A percentile compares a stretch with the other conserved stretches of the same genome.
phyloP scores from a whole-genome alignment of 1,140 invertebrate genomes.

The Meloidogyne chitwoodi region DNA sequence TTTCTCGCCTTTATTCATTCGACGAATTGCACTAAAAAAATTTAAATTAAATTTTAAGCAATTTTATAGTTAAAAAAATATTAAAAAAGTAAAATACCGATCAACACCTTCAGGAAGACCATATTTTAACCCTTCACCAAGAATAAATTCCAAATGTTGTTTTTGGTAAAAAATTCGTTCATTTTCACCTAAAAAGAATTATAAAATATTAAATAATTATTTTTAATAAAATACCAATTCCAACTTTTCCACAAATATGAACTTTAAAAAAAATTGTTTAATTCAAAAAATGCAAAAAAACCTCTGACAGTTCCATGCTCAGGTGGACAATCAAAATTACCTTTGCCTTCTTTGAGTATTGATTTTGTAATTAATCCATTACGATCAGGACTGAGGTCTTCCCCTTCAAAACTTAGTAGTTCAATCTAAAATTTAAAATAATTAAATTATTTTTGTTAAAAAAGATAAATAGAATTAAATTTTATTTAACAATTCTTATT shows the following conservation, averaged over 20 bases:
- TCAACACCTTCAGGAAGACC: constrained; percentile 79
- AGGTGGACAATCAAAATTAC: constrained; percentile 70
- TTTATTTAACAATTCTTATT: constrained; percentile 68
- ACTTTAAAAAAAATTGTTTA: constrained; percentile 65
- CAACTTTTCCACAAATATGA: constrained; percentile 70
- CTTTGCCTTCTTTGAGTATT: constrained; percentile 69
- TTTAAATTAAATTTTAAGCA: background rate
- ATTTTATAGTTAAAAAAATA: background rate
- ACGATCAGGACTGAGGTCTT: constrained; percentile 69
- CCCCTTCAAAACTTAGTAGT: constrained; percentile 61
- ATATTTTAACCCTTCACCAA: constrained; percentile 78
- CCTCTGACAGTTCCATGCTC: constrained; percentile 68
- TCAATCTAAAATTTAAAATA: constrained; percentile 45
- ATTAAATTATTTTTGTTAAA: too few relatives aligned
- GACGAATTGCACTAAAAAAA: constrained; percentile 68
- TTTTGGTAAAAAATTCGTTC: constrained; percentile 70
- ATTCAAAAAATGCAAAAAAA: constrained; percentile 15
- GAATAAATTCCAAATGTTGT: constrained; percentile 73
- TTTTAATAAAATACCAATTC: background rate
- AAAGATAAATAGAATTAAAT: too few relatives aligned
- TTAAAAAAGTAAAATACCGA: constrained; percentile 36
- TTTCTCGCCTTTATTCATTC: constrained; percentile 77
- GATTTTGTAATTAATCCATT: constrained; percentile 72
- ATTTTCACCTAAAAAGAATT: constrained; percentile 76
- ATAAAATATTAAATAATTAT: background rate